These are phyloP conservation scores for Panzeria rudis DNA, from an alignment of 2,888 invertebrate species.

Conservation along the genomic window DNA sequence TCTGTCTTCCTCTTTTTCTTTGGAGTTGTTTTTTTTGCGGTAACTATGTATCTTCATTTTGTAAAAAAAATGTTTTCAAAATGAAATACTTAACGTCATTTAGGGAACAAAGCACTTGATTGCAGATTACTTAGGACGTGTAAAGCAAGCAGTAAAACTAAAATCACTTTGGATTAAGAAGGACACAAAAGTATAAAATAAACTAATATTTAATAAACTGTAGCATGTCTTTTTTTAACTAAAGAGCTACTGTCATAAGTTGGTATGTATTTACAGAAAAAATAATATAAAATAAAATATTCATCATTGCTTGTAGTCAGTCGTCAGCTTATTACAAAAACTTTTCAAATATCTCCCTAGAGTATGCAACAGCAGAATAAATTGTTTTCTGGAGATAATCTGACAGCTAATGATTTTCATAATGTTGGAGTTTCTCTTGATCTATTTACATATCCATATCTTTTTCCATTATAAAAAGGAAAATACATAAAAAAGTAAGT, in stretches of 20 bases:
- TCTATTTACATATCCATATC: background rate
- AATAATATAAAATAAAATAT: background rate
- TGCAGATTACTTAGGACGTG: too few species aligned
- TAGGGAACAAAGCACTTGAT: too few species aligned
- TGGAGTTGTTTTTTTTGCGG: too few species aligned
- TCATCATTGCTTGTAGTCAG: background rate
- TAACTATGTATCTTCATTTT: too few species aligned
- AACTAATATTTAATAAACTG: too few species aligned
- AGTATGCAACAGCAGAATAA: conserved; percentile 36
- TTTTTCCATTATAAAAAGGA: background rate
- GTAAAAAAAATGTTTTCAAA: too few species aligned
- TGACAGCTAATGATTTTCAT: conserved; percentile 43
- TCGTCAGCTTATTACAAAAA: background rate
- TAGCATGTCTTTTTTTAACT: background rate
- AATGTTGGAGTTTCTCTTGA: background rate
- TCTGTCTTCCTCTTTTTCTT: too few species aligned
- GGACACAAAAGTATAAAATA: too few species aligned
- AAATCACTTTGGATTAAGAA: too few species aligned
- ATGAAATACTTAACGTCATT: too few species aligned
- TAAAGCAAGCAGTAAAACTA: too few species aligned
- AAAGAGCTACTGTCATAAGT: background rate
- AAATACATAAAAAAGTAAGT: background rate
- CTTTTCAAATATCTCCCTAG: conserved; percentile 36
- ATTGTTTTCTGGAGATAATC: conserved; percentile 31
- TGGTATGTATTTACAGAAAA: background rate